phyloP scores from a whole-genome alignment of 1,140 invertebrate genomes.

The Drosophila nannoptera region DNA sequence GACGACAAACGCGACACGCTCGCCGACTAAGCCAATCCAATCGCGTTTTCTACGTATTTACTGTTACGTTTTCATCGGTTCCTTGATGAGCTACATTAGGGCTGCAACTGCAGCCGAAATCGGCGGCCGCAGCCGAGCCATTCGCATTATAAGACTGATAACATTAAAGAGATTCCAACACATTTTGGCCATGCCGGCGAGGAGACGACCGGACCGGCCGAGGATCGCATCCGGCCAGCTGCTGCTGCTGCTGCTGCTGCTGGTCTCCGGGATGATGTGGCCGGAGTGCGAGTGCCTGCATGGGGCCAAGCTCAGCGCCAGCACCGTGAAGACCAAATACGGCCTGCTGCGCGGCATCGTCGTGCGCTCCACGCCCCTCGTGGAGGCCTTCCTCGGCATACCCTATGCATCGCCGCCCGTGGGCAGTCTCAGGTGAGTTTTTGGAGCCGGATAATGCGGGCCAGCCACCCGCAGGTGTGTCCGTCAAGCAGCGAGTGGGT shows the following conservation, averaged over 20 bases:
- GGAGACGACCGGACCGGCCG: conserved; percentile 27
- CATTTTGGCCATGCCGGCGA: conserved; percentile 57
- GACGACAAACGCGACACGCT: conserved; percentile 37
- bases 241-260: conserved; percentile 46
- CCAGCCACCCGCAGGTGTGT: conserved; percentile 1
- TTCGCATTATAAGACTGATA: conserved; percentile 79
- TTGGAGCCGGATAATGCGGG: conserved; percentile 17
- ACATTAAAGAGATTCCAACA: conserved; percentile 78
- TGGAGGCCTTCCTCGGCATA: conserved; percentile 96
- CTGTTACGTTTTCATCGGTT: conserved; percentile 65
- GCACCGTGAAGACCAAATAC: conserved; percentile 92
- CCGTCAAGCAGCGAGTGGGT: neutral
- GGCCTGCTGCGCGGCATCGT: conserved; percentile 91
- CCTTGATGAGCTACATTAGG: conserved; percentile 69
- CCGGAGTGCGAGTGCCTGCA: conserved; percentile 72
- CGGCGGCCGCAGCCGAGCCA: conserved; percentile 57
- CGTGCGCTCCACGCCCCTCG: conserved; percentile 86
- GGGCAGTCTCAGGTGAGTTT: conserved; percentile 78
- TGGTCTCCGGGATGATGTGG: conserved; percentile 53
- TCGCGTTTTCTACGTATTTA: conserved; percentile 69
- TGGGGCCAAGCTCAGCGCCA: conserved; percentile 85
- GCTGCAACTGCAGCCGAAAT: conserved; percentile 49
- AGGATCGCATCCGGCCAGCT: conserved; percentile 39
- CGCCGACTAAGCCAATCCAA: conserved; percentile 64
- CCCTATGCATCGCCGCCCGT: conserved; percentile 88